A percentile compares a stretch with the other conserved stretches of the same genome.
Conservation (phyloP, 2,888 invertebrate species). For the Acronicta leporina region DNA sequence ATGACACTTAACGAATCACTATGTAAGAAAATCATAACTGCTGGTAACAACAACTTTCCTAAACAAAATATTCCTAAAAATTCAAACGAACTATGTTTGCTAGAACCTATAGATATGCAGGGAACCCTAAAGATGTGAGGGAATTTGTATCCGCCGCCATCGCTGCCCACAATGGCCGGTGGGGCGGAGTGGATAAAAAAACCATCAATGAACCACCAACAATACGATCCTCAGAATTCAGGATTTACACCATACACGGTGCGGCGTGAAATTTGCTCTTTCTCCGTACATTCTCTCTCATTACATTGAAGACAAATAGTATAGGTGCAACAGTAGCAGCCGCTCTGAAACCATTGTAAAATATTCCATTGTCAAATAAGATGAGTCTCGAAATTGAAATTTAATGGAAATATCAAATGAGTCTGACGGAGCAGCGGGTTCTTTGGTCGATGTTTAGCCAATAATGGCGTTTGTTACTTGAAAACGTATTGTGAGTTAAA, state of each 20-base stretch:
- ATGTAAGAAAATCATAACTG: too few species aligned
- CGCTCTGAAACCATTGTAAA: slow-evolving; percentile 57
- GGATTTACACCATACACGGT: slow-evolving; percentile 64
- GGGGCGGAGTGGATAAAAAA: slow-evolving; percentile 74
- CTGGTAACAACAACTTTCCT: too few species aligned
- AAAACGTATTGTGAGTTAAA: slow-evolving; percentile 64
- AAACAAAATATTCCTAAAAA: too few species aligned
- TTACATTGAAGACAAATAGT: slow-evolving; percentile 59
- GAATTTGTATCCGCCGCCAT: slow-evolving; percentile 60
- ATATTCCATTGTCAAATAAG: slow-evolving; percentile 40
- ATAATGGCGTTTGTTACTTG: slow-evolving; percentile 71
- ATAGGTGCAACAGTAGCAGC: slow-evolving; percentile 55
- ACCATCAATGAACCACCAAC: slow-evolving; percentile 75
- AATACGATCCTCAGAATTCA: slow-evolving; percentile 71
- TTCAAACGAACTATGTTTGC: too few species aligned
- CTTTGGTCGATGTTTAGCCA: slow-evolving; percentile 66
- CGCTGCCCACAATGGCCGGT: slow-evolving; percentile 69
- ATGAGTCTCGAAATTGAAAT: slow-evolving; percentile 83
- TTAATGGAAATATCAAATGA: slow-evolving; percentile 80
- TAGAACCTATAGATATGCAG: neutral
- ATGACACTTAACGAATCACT: too few species aligned
- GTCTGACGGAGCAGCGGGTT: slow-evolving; percentile 62
- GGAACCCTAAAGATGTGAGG: slow-evolving; percentile 47
- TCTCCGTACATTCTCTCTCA: slow-evolving; percentile 63
- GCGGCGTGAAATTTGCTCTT: slow-evolving; percentile 75